A percentile compares a stretch with the other conserved stretches of the same genome.
These are phyloP conservation scores for Lucilia cuprina DNA, from an alignment of 1,140 invertebrate species.

Conservation along the genomic window DNA sequence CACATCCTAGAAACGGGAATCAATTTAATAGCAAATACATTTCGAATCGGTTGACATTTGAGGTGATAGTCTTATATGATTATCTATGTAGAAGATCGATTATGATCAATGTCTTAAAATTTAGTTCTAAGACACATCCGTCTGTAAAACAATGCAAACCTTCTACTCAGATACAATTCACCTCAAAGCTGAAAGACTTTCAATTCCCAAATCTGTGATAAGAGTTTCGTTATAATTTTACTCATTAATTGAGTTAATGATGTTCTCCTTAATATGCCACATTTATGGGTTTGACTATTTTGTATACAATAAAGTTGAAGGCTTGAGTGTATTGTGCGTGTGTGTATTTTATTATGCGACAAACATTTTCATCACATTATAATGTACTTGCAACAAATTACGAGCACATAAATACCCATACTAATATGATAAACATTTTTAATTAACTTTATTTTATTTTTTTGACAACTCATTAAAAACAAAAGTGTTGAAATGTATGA, in stretches of 20 bases:
- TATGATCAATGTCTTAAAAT: too few species aligned
- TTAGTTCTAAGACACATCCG: too few species aligned
- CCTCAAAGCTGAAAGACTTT: too few species aligned
- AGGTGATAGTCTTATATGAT: too few species aligned
- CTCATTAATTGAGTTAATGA: too few species aligned
- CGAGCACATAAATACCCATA: background rate
- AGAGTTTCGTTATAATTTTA: background rate
- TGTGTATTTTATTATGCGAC: conserved; percentile 16
- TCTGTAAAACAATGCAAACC: too few species aligned
- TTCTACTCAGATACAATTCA: too few species aligned
- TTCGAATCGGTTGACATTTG: too few species aligned
- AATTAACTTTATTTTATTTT: background rate
- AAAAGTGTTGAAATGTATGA: background rate
- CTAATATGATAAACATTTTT: conserved; percentile 35
- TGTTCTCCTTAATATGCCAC: too few species aligned
- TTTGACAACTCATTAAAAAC: conserved; percentile 21
- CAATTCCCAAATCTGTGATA: background rate
- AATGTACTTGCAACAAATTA: background rate
- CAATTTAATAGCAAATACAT: too few species aligned
- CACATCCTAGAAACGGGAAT: too few species aligned
- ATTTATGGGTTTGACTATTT: background rate
- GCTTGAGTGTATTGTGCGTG: background rate
- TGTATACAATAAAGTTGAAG: background rate
- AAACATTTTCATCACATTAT: conserved; percentile 31
- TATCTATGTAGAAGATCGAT: too few species aligned